Evolutionary conservation across 2,888 invertebrate genomes (phyloP).

Genomic region (Callimorpha dominula): DNA sequence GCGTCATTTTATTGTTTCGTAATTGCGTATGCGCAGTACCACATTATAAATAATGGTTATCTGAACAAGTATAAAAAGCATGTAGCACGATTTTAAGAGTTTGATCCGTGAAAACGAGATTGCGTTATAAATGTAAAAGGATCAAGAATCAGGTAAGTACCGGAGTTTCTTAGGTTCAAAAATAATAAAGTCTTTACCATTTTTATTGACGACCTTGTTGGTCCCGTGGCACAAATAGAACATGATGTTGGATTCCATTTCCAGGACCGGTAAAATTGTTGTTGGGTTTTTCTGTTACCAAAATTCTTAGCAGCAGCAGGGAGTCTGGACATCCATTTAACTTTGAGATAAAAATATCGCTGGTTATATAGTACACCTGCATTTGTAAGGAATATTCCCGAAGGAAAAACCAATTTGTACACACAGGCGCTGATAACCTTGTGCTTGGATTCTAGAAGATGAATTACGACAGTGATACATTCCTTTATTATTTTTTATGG

Average conservation of each 20-base stretch:
- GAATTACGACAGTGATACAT: neutral
- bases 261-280: neutral
- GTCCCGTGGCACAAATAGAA: neutral
- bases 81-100: neutral
- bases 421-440: neutral
- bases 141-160: neutral
- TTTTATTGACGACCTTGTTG: neutral
- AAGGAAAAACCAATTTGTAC: neutral
- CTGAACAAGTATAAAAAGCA: neutral
- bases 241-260: neutral
- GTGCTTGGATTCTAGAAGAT: neutral
- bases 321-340: neutral
- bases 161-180: neutral
- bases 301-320: neutral
- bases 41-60: conserved; percentile 2
- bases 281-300: neutral
- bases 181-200: neutral
- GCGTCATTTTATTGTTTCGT: conserved; percentile 37
- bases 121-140: neutral
- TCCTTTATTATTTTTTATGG: neutral
- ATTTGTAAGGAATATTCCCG: no score
- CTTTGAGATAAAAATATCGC: no score
- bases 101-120: neutral
- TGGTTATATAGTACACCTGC: no score
- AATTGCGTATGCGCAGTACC: conserved; percentile 6